Base-by-base conservation (phyloP, 2,888 invertebrate species). In the Mythimna lalbum region DNA sequence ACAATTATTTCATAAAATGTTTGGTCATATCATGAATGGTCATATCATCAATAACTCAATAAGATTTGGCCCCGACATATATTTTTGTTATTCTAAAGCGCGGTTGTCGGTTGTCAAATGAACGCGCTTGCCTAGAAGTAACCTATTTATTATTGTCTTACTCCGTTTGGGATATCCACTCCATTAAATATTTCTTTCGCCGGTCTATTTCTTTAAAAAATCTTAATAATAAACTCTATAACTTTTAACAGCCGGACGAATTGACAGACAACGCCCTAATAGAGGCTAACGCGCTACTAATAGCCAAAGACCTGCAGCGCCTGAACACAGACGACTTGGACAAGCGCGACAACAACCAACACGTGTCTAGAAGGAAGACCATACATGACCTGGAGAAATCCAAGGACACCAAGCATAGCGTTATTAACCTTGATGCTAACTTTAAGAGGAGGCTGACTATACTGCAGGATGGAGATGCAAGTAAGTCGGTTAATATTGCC, bases 361-460 rank as follows among this genome's bases (percentile, higher is more conserved):
- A 98, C 69, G 97, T 98, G 19, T 97, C 98, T 3, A 95, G 98
- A 49, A 96, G 99, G 73, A 97, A 98, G 90, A 99, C 99, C 0
- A 97, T 99, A 71, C 98, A 98, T 89, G 98, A 99, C 89, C 95
- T 99, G 68, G 99, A 99, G 90, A 97, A 98, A 81, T 97, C 98
- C 12, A 97, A 98, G 7, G 97, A 98, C 86, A 97, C 97, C 83
- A 97, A 98, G 70, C 97, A 98, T 50, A 98, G 98, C 83, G 98
- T 98, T 78, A 98, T 98, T 78, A 99, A 99, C 1, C 95, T 99
- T 66, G 99, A 99, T 91, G 98, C 99, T 27, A 99, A 99, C 27
- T 99, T 99, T 94, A 98, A 98, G 88, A 98, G 99, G 85, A 96
- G 99, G 50, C 98, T 99, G 90, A 97, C 98, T 69, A 98, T 98